Conservation (phyloP, 1,140 invertebrate genomes). For the Centruroides sculpturatus region DNA sequence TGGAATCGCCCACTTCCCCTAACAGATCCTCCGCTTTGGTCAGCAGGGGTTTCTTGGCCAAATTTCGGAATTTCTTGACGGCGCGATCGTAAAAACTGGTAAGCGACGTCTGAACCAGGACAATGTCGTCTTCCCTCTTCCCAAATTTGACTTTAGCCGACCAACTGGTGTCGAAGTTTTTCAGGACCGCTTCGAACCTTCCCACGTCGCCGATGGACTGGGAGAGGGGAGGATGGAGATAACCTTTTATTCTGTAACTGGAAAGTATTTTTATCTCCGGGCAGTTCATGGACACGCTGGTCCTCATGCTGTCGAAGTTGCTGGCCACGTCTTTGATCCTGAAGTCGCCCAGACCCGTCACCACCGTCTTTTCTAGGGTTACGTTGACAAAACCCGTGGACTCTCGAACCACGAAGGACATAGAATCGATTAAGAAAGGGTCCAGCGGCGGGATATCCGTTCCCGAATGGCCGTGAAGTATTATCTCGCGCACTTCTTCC, state of each 20-base stretch:
- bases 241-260: conserved; percentile 15
- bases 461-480: conserved; percentile 7
- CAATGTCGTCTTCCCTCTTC: not conserved
- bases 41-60: not conserved
- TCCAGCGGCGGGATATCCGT: conserved; percentile 4
- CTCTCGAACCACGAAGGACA: conserved; percentile 7
- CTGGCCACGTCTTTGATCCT: conserved; percentile 14
- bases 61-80: not conserved
- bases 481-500: conserved; percentile 3
- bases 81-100: not conserved
- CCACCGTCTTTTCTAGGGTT: conserved; percentile 2
- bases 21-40: not conserved
- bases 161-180: conserved; percentile 9
- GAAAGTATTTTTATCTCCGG: conserved; percentile 5
- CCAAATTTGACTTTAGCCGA: too few species aligned
- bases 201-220: conserved; percentile 12
- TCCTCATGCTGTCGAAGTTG: conserved; percentile 8
- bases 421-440: conserved; percentile 5
- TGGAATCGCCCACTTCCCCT: not conserved
- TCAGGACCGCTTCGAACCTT: conserved; percentile 6
- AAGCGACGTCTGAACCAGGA: not conserved
- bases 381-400: conserved; percentile 13
- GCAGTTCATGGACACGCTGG: conserved; percentile 11
- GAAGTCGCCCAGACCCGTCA: conserved; percentile 13
- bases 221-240: conserved; percentile 4